These are phyloP conservation scores for Pocillopora verrucosa DNA, from an alignment of 64 coral and sea anemone species.

Conservation along the genomic window DNA sequence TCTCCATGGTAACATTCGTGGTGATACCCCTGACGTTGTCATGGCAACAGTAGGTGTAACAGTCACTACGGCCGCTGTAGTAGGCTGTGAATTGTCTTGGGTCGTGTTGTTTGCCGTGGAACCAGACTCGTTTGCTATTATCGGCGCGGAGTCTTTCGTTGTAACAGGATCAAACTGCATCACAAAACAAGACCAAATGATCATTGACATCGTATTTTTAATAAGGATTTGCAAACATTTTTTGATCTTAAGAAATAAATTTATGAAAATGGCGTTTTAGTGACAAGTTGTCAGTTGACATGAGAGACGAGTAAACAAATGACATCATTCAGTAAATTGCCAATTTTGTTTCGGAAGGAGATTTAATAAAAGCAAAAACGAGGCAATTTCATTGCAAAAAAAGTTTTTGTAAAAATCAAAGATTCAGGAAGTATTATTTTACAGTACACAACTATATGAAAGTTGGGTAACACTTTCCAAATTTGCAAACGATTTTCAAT, in stretches of 20 bases:
- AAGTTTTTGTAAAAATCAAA: no score
- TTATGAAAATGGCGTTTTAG: no score
- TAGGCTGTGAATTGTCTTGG: not conserved
- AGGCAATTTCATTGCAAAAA: no score
- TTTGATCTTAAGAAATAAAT: no score
- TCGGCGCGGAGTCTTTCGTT: not conserved
- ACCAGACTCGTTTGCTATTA: not conserved
- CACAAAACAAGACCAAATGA: not conserved
- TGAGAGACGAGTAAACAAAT: not conserved
- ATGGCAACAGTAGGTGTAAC: constrained; percentile 2
- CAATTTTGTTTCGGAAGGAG: no score
- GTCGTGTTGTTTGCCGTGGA: not conserved
- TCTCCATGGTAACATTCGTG: not conserved
- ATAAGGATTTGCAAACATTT: no score
- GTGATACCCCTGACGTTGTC: constrained; percentile 10
- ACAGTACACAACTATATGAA: no score
- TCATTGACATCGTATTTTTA: not conserved
- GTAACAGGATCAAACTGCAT: constrained; percentile 17
- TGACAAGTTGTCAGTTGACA: not conserved
- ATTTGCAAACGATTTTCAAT: not conserved
- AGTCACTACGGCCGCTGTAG: not conserved
- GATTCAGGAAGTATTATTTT: no score
- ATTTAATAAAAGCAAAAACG: no score
- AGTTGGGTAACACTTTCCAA: no score
- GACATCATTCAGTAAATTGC: not conserved